Evolutionary conservation across 2,888 invertebrate species (phyloP), one percentile per base, ranked within the genome.

Genomic region (Drymonia ruficornis): DNA sequence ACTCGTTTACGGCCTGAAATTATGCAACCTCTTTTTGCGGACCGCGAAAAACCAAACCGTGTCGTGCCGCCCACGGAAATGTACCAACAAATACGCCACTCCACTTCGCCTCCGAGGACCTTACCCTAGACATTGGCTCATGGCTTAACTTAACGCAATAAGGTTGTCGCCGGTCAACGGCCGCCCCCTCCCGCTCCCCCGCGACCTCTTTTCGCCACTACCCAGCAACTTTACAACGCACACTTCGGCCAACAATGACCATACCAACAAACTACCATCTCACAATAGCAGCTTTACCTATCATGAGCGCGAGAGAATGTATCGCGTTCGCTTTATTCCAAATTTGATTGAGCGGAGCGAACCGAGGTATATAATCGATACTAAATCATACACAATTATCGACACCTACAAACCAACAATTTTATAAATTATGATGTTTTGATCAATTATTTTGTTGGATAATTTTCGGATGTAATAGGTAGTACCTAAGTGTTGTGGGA

Each of bases 81-180:
- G 61, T 67, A 68, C 65, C 72, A 76, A 73, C 66, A 70, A 76
- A 76, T 78, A 74, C 76, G 69, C 73, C 79, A 83, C 80, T 83
- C 83, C 71, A 82, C 78, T 83, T 86, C 65, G 76, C 72, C 72
- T 75, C 78, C 78, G 82, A 83, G 86, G 83, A 88, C 88, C 88
- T 90, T 89, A 87, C 81, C 88, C 90, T 89, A 89, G 89, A 89
- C 89, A 88, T 88, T 87, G 87, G 84, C 76, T 76, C 74, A 69
- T 72, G 66, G 67, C 69, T 67, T 65, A 44, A 44, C 69, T 67
- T 65, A 45, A 45, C 80, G 84, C 83, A 83, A 82, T 87, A 83
- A 89, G 86, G 84, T 81, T 86, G 86, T 78, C 84, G 76, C 69
- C 89, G 91, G 90, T 90, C 89, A 88, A 86, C 87, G 88, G 76